These are phyloP conservation scores for Diadophis punctatus DNA, from an alignment of 2,113 vertebrate species.

Conservation along the genomic window DNA sequence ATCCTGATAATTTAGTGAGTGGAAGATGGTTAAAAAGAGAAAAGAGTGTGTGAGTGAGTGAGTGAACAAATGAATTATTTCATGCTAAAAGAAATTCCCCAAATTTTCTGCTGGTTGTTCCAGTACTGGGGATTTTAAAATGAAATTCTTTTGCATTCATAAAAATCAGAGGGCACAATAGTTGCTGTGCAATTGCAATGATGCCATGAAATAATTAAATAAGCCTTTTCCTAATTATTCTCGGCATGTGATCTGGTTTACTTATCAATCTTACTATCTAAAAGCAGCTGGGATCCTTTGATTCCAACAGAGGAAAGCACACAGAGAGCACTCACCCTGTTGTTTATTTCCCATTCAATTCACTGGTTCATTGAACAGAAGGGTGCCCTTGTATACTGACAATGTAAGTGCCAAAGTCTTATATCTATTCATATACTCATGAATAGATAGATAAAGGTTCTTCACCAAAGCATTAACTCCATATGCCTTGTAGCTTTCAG, in stretches of 20 bases:
- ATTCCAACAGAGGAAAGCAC: constrained; percentile 51
- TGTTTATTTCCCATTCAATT: constrained; percentile 26
- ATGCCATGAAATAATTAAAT: constrained; percentile 48
- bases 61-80: neutral
- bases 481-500: neutral
- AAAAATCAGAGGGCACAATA: constrained; percentile 37
- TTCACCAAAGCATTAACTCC: constrained; percentile 1
- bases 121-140: neutral
- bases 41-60: neutral
- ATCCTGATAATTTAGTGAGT: neutral
- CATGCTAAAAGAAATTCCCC: neutral
- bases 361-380: constrained; percentile 32
- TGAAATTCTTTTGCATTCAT: constrained; percentile 10
- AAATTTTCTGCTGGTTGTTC: neutral
- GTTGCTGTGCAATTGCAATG: constrained; percentile 19
- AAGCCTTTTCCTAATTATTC: constrained; percentile 62
- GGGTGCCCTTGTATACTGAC: constrained; percentile 4
- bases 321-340: constrained; percentile 34
- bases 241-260: constrained; percentile 55
- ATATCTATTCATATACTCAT: neutral
- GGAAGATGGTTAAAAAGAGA: neutral
- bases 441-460: neutral
- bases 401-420: neutral
- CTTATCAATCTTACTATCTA: constrained; percentile 59
- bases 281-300: constrained; percentile 62